Percentiles rank a stretch among this genome's conserved stretches.
Conservation (phyloP, 2,797 vertebrate species). For the Syndactyla subalaris region DNA sequence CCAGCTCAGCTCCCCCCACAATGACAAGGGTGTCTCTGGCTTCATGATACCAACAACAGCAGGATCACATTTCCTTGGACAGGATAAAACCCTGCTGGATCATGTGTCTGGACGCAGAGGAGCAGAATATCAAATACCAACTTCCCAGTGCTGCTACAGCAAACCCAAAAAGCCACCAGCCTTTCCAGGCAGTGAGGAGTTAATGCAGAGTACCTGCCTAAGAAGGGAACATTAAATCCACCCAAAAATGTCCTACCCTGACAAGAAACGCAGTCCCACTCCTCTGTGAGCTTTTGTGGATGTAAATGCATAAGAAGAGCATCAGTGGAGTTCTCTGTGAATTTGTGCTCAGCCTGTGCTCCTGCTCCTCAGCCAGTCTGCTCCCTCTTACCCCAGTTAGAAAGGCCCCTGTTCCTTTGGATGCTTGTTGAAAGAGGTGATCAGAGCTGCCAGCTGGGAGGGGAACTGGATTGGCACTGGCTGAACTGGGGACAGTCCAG, state of each 20-base stretch:
- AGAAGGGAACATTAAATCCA: neutral
- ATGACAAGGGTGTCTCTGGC: neutral
- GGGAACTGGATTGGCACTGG: neutral
- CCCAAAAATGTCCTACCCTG: neutral
- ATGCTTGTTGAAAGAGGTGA: neutral
- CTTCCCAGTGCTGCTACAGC: neutral
- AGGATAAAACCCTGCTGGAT: neutral
- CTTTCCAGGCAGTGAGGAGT: neutral
- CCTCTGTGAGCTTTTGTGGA: neutral
- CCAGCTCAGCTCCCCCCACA: neutral
- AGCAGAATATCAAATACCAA: neutral
- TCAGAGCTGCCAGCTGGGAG: neutral
- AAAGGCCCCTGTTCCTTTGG: neutral
- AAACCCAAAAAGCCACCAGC: neutral
- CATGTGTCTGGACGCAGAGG: neutral
- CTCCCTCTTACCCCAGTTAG: neutral
- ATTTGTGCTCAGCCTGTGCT: neutral
- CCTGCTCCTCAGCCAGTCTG: neutral
- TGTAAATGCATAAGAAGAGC: neutral
- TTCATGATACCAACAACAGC: neutral
- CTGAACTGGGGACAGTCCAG: neutral
- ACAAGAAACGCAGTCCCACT: neutral
- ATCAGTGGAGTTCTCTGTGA: neutral
- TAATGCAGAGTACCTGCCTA: neutral
- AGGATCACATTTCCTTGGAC: neutral